Evolutionary conservation across 2,797 vertebrate species (phyloP).

Genomic region (Dendrocincla fuliginosa): DNA sequence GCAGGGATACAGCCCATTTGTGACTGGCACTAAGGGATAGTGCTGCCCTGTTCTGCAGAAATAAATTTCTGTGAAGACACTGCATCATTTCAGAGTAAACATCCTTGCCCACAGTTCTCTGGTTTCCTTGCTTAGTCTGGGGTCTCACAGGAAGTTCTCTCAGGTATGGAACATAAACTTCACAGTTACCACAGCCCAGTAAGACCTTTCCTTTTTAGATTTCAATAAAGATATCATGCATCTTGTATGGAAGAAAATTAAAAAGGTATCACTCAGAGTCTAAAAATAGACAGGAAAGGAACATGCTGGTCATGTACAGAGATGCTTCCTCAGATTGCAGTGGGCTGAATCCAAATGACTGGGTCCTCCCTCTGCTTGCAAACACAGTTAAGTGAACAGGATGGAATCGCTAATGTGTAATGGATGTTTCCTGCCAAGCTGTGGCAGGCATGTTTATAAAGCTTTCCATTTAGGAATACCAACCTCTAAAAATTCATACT

Average conservation of each 20-base stretch:
- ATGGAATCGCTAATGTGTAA: neutral
- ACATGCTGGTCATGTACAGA: neutral
- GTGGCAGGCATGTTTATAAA: conserved; percentile 1
- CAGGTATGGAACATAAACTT: neutral
- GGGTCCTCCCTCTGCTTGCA: neutral
- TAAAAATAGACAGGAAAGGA: conserved; percentile 2
- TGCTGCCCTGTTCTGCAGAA: neutral
- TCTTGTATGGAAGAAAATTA: neutral
- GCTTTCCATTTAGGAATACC: neutral
- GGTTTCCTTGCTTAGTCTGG: neutral
- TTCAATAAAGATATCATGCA: neutral
- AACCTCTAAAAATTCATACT: neutral
- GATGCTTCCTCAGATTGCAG: neutral
- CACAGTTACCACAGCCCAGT: neutral
- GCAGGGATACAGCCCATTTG: neutral
- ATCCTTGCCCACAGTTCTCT: neutral
- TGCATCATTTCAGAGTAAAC: neutral
- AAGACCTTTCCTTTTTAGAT: neutral
- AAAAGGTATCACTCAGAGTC: neutral
- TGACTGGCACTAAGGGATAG: neutral
- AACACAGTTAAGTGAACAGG: neutral
- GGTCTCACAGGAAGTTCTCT: neutral
- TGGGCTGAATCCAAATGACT: neutral
- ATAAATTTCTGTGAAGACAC: neutral
- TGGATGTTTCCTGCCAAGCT: neutral